Evolutionary conservation across 2,113 vertebrate species (phyloP).

Genomic region (Chunga burmeisteri): DNA sequence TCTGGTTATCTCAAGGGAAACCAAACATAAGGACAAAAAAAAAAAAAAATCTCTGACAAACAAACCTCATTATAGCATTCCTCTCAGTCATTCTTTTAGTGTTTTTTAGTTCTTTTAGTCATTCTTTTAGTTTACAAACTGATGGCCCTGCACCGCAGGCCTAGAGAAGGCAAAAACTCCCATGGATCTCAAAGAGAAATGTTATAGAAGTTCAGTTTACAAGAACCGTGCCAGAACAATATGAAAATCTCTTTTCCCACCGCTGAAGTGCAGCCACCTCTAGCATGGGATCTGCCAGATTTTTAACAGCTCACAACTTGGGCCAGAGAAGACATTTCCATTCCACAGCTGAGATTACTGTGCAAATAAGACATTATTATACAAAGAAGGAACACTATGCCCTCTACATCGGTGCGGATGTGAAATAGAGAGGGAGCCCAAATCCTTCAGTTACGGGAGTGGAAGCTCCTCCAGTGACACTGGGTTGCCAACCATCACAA

Average conservation of each 20-base stretch:
- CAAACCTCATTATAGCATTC: background rate
- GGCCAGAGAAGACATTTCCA: conserved; percentile 10
- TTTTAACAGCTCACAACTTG: background rate
- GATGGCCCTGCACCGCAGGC: background rate
- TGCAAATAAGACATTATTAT: conserved; percentile 3
- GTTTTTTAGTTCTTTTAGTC: background rate
- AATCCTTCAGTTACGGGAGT: background rate
- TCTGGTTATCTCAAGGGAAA: background rate
- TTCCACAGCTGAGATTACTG: conserved; percentile 1
- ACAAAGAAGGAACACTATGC: background rate
- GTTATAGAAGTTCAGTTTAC: conserved; percentile 15
- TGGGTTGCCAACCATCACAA: background rate
- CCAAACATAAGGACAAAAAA: background rate
- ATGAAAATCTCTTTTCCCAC: conserved; percentile 35
- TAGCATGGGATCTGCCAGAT: conserved; percentile 4
- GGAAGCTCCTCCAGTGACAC: background rate
- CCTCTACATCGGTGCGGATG: background rate
- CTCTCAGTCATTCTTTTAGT: background rate
- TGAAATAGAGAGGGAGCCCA: background rate
- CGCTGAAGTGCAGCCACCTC: conserved; percentile 27
- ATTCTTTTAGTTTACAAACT: background rate
- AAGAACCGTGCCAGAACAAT: conserved; percentile 8
- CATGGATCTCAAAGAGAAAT: conserved; percentile 10
- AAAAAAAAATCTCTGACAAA: background rate
- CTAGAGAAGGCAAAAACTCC: conserved; percentile 6